Conservation (phyloP, 1,140 invertebrate species). For the Araneus ventricosus region DNA sequence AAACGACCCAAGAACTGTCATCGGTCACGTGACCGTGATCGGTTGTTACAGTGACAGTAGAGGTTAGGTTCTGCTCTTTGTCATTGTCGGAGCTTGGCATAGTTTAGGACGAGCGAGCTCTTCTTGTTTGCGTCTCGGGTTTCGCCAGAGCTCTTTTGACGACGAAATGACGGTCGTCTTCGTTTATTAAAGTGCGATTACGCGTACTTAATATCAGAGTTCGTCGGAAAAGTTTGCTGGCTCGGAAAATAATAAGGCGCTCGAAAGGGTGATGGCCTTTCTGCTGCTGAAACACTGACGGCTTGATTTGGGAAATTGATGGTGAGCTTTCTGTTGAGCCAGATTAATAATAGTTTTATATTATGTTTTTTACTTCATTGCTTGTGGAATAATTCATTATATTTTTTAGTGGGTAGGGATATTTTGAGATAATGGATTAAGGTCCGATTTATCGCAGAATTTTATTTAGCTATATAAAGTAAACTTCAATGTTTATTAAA, state of each 20-base stretch:
- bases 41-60: slow-evolving; percentile 51
- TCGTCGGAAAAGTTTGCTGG: background rate
- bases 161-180: slow-evolving; percentile 1
- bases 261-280: background rate
- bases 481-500: too few species aligned
- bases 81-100: slow-evolving; percentile 44
- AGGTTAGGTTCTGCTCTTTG: slow-evolving; percentile 57
- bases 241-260: background rate
- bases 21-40: slow-evolving; percentile 32
- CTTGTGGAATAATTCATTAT: too few species aligned
- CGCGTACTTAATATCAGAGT: slow-evolving; percentile 30
- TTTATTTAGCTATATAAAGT: too few species aligned
- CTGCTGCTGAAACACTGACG: background rate
- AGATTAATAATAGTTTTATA: background rate
- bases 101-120: background rate
- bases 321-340: background rate
- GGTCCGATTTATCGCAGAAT: too few species aligned
- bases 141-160: slow-evolving; percentile 15
- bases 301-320: background rate
- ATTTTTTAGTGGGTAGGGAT: too few species aligned
- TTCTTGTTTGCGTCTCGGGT: slow-evolving; percentile 4
- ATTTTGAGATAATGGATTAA: too few species aligned
- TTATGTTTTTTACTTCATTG: too few species aligned
- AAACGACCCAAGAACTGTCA: slow-evolving; percentile 60
- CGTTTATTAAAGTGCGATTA: slow-evolving; percentile 38